Evolutionary conservation across 2,888 invertebrate genomes (phyloP).

Genomic region (Sisyra terminalis): DNA sequence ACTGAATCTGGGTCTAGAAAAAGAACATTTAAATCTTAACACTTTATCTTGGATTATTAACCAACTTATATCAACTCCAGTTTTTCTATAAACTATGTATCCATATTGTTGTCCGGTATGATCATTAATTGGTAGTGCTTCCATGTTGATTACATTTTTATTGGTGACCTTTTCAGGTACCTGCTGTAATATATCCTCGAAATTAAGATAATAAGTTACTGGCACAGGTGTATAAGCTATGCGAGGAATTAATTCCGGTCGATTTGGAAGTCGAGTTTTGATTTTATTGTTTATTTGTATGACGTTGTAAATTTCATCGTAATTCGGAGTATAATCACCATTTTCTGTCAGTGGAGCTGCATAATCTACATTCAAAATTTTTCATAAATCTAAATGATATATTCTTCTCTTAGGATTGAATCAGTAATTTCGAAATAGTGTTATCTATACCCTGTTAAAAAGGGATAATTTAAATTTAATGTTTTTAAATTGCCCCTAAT

Average conservation of each 20-base stretch:
- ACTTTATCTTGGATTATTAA: too few species aligned
- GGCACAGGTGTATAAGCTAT: constrained; percentile 20
- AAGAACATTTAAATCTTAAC: too few species aligned
- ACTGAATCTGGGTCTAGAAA: constrained; percentile 15
- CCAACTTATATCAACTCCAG: constrained; percentile 16
- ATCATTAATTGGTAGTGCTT: constrained; percentile 22
- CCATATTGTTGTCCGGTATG: constrained; percentile 37
- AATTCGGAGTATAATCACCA: constrained; percentile 78
- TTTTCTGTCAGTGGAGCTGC: constrained; percentile 80
- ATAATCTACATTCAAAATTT: constrained; percentile 44
- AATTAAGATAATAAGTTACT: constrained; percentile 12
- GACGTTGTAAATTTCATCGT: constrained; percentile 46
- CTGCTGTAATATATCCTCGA: neutral
- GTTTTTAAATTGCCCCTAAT: too few species aligned
- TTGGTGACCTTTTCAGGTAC: constrained; percentile 7
- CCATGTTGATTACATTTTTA: constrained; percentile 18
- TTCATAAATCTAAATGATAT: too few species aligned
- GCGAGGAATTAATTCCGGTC: constrained; percentile 20
- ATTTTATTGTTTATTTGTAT: constrained; percentile 17
- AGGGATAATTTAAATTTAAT: too few species aligned
- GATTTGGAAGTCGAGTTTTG: constrained; percentile 19
- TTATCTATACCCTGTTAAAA: too few species aligned
- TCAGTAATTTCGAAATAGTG: too few species aligned
- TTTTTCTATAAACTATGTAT: constrained; percentile 32
- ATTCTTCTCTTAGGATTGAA: too few species aligned